These are phyloP conservation scores for Triplophysa siluroides DNA, from an alignment of 2,113 vertebrate genomes.

Conservation along the genomic window DNA sequence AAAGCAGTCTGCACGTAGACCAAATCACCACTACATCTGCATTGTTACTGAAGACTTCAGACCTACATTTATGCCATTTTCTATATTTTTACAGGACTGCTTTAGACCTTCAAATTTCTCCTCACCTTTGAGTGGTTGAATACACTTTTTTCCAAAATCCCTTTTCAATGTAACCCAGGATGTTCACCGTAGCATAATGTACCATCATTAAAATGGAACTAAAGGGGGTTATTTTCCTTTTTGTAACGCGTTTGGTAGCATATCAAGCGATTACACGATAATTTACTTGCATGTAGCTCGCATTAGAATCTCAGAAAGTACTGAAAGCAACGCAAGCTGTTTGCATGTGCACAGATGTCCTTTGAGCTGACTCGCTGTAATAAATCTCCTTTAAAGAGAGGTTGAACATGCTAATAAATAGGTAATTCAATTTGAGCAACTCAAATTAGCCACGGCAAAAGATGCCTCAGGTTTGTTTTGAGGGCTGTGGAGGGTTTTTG, in stretches of 20 bases:
- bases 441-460: neutral
- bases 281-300: neutral
- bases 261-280: neutral
- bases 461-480: neutral
- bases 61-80: neutral
- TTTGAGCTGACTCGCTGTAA: neutral
- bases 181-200: neutral
- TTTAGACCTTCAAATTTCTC: neutral
- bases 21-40: too few species aligned
- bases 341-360: neutral
- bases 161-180: neutral
- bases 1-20: too few species aligned
- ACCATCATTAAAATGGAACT: neutral
- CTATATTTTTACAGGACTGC: neutral
- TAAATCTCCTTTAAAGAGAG: neutral
- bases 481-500: neutral
- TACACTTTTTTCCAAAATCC: neutral
- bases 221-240: slow-evolving; percentile 17
- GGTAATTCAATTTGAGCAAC: neutral
- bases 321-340: neutral
- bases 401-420: neutral
- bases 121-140: neutral
- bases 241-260: neutral
- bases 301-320: neutral
- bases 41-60: neutral